These are phyloP conservation scores for Notechis scutatus DNA, from an alignment of 2,113 vertebrate species.

Conservation along the genomic window DNA sequence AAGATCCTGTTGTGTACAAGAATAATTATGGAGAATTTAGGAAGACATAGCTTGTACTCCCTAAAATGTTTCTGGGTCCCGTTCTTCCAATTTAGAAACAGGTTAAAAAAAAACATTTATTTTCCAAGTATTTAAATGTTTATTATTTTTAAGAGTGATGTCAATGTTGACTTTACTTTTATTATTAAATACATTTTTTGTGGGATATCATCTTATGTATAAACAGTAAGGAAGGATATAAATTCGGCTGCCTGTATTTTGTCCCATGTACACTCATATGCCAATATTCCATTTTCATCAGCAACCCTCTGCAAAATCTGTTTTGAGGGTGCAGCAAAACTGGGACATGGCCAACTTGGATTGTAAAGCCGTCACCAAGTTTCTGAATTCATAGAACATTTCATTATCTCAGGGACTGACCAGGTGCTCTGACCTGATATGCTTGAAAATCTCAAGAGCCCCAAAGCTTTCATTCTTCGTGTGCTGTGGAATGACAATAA, in stretches of 20 bases:
- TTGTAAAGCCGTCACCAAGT: not conserved
- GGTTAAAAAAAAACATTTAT: not conserved
- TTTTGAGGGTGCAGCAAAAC: not conserved
- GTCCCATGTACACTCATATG: not conserved
- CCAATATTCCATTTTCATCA: not conserved
- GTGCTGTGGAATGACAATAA: not conserved
- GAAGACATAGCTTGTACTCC: not conserved
- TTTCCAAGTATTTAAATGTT: not conserved
- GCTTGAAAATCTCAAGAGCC: constrained; percentile 24
- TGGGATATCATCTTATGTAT: not conserved
- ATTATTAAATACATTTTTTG: not conserved
- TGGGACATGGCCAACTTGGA: not conserved
- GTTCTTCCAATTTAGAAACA: not conserved
- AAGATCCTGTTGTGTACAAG: not conserved
- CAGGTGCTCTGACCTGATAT: not conserved
- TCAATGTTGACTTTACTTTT: not conserved
- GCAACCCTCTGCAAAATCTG: not conserved
- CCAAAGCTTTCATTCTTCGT: not conserved
- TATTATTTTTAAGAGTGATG: not conserved
- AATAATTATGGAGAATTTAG: not conserved
- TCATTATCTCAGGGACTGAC: not conserved
- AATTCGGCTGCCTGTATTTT: not conserved
- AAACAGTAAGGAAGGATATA: not conserved
- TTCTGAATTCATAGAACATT: not conserved
- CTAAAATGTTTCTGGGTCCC: not conserved